Evolutionary conservation across 2,113 vertebrate genomes (phyloP).

Genomic region (Calidris pugnax): DNA sequence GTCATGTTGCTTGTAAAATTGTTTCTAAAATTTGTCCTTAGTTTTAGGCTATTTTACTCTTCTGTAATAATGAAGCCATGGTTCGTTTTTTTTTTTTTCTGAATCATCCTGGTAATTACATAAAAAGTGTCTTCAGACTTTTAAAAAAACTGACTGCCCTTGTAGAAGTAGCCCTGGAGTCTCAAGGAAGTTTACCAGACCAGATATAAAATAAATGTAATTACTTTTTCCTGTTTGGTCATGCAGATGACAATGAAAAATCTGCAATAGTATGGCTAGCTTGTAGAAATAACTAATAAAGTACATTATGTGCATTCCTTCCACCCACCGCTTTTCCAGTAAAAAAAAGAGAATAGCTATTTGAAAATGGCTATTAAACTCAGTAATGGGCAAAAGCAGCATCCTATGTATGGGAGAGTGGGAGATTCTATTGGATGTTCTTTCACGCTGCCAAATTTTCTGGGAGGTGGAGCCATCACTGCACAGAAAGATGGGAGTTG

Average conservation of each 20-base stretch:
- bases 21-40: not conserved
- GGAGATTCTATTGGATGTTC: not conserved
- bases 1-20: not conserved
- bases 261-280: not conserved
- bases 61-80: not conserved
- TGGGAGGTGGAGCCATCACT: not conserved
- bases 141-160: not conserved
- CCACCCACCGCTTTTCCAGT: not conserved
- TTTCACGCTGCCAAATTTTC: not conserved
- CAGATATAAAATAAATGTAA: not conserved
- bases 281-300: not conserved
- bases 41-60: not conserved
- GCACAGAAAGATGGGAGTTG: not conserved
- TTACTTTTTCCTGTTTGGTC: not conserved
- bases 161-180: not conserved
- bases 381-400: not conserved
- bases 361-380: not conserved
- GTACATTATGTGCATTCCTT: not conserved
- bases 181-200: not conserved
- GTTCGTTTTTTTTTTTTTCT: not conserved
- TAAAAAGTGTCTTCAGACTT: not conserved
- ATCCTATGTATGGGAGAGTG: not conserved
- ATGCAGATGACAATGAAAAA: not conserved
- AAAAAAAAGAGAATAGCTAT: not conserved
- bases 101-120: not conserved